Evolutionary conservation across 2,113 vertebrate genomes (phyloP).

Genomic region (Prinia subflava): DNA sequence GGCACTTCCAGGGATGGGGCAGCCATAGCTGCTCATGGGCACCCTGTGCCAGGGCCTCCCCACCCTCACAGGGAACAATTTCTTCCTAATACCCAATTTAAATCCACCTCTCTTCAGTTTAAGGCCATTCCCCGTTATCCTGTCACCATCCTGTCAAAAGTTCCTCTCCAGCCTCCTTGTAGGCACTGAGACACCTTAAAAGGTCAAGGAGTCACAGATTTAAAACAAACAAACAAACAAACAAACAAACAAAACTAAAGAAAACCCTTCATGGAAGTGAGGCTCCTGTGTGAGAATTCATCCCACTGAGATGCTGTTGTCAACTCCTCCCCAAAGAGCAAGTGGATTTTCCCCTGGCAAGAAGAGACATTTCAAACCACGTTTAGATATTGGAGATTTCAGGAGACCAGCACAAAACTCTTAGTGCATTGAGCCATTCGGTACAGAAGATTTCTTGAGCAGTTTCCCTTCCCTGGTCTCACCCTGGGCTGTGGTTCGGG

Average conservation of each 20-base stretch:
- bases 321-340: background rate
- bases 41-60: too few species aligned
- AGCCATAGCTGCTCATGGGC: too few species aligned
- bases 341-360: background rate
- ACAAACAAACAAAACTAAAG: background rate
- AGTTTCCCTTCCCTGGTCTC: background rate
- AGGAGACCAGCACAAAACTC: background rate
- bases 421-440: background rate
- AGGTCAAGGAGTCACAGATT: background rate
- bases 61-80: too few species aligned
- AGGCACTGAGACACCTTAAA: background rate
- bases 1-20: too few species aligned
- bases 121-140: background rate
- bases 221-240: background rate
- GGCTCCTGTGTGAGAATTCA: background rate
- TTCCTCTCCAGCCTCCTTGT: background rate
- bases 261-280: background rate
- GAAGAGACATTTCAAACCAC: background rate
- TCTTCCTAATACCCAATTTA: background rate
- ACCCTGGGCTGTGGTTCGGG: accelerated
- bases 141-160: background rate
- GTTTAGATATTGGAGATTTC: background rate
- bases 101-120: background rate
- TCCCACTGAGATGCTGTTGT: background rate
- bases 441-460: background rate